Conservation (phyloP, 2,888 invertebrate genomes). For the Seira musarum region DNA sequence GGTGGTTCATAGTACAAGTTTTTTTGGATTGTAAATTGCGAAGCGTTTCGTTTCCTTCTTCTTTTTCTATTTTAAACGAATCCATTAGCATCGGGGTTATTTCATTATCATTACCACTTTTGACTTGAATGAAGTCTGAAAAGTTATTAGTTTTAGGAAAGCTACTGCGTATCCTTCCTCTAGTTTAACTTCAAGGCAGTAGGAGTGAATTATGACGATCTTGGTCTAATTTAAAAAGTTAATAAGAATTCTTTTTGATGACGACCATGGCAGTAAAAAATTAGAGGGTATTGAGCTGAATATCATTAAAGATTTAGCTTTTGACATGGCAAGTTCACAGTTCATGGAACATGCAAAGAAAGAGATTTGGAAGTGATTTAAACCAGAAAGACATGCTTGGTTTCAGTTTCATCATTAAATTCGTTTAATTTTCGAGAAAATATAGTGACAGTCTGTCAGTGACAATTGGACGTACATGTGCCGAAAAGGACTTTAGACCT, state of each 20-base stretch:
- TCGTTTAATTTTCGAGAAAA: not conserved
- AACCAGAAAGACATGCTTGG: too few species aligned
- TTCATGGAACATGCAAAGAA: not conserved
- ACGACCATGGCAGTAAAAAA: not conserved
- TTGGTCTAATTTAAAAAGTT: not conserved
- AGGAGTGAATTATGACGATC: not conserved
- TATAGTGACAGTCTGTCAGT: conserved; percentile 5
- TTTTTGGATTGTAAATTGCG: not conserved
- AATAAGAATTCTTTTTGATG: not conserved
- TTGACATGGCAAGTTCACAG: too few species aligned
- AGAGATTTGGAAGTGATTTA: too few species aligned
- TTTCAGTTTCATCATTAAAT: conserved; percentile 3
- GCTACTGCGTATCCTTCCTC: not conserved
- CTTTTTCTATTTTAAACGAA: not conserved
- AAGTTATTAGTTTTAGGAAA: not conserved
- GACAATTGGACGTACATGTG: conserved; percentile 26
- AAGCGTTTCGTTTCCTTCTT: too few species aligned
- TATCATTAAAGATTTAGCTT: too few species aligned
- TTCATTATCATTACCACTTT: not conserved
- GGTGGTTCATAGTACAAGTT: too few species aligned
- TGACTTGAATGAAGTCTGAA: not conserved
- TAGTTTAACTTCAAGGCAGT: not conserved
- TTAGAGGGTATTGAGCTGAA: too few species aligned
- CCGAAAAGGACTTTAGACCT: conserved; percentile 30
- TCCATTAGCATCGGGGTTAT: not conserved